Conservation (phyloP, 2,888 invertebrate genomes). For the Orchesellides sinensis region DNA sequence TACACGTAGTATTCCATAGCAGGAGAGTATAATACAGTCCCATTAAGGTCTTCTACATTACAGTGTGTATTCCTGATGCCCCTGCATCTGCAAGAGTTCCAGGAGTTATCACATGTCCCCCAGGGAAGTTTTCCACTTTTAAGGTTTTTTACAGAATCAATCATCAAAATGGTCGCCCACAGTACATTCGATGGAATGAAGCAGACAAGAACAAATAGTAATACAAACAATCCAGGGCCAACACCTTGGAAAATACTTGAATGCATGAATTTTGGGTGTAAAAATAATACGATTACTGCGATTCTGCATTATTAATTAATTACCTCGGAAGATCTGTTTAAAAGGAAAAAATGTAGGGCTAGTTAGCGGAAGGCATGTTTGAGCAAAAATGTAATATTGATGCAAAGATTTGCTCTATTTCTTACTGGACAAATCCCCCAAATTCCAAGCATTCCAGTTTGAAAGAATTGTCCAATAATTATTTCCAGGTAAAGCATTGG, state of each 20-base stretch:
- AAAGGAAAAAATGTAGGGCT: too few species aligned
- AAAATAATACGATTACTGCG: too few species aligned
- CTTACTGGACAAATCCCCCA: slow-evolving; percentile 45
- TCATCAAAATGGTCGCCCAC: slow-evolving; percentile 12
- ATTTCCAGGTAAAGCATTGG: slow-evolving; percentile 36
- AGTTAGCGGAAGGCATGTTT: too few species aligned
- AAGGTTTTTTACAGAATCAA: neutral
- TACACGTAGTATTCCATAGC: slow-evolving; percentile 28
- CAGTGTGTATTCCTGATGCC: neutral
- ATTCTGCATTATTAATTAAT: too few species aligned
- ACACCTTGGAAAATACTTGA: too few species aligned
- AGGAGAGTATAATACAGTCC: neutral
- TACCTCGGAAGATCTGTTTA: too few species aligned
- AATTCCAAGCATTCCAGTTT: slow-evolving; percentile 38
- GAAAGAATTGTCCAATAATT: slow-evolving; percentile 30
- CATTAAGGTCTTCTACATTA: neutral
- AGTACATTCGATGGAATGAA: neutral
- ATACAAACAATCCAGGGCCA: slow-evolving; percentile 4
- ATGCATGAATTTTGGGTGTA: too few species aligned
- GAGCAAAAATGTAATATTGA: too few species aligned
- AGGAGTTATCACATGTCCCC: slow-evolving; percentile 87
- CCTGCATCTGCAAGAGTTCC: slow-evolving; percentile 85
- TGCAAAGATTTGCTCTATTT: too few species aligned
- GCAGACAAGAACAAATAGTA: neutral
- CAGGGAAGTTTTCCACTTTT: slow-evolving; percentile 81